A percentile compares a stretch with the other conserved stretches of the same genome.
Conservation (phyloP, 2,888 invertebrate genomes). For the Amitus sp. region DNA sequence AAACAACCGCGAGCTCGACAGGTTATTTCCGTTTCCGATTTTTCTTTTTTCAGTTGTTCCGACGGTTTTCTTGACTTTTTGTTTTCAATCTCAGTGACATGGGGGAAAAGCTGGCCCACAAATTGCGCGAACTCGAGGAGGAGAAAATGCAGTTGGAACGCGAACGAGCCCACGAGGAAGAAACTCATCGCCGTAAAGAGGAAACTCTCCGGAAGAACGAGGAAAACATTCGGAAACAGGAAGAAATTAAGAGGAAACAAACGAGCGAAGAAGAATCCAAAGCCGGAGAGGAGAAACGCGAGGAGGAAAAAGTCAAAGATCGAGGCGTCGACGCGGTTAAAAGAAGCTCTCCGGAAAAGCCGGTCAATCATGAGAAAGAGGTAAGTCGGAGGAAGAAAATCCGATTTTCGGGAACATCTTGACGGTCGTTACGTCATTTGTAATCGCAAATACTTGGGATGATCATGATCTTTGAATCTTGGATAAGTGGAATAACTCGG, state of each 20-base stretch:
- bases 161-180: conserved; percentile 59
- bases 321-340: conserved; percentile 63
- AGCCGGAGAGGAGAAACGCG: conserved; percentile 48
- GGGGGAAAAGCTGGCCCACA: conserved; percentile 70
- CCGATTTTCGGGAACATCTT: too few relatives aligned
- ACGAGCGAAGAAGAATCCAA: conserved; percentile 37
- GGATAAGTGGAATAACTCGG: too few relatives aligned
- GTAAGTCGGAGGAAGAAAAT: too few relatives aligned
- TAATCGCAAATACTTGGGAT: too few relatives aligned
- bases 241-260: conserved; percentile 52
- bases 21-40: too few relatives aligned
- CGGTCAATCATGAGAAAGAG: conserved; percentile 76
- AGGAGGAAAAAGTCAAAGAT: conserved; percentile 51
- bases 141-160: conserved; percentile 67
- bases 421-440: too few relatives aligned
- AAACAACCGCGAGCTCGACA: conserved; percentile 24
- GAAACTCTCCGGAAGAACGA: conserved; percentile 60
- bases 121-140: conserved; percentile 68
- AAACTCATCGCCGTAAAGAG: conserved; percentile 51
- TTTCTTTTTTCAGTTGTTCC: neutral
- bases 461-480: too few relatives aligned
- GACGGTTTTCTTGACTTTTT: conserved; percentile 11
- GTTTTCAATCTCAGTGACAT: conserved; percentile 59
- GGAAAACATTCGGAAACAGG: conserved; percentile 57
- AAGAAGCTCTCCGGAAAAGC: conserved; percentile 72